Conservation (phyloP, 2,888 invertebrate species). For the Cosmia pyralina region DNA sequence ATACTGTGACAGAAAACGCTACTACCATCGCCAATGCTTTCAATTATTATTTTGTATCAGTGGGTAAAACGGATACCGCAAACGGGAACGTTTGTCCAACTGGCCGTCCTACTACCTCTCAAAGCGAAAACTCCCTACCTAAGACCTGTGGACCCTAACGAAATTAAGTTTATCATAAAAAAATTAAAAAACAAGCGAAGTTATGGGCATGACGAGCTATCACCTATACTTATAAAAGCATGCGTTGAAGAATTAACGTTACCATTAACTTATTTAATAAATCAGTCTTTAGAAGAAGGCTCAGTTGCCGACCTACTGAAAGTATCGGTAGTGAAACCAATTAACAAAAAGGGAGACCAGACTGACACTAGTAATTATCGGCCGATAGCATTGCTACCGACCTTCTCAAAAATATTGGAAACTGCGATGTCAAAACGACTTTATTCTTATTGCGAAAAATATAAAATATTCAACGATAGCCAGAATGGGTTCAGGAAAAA, state of each 20-base stretch:
- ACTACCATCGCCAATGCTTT: no score
- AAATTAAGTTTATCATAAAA: slow-evolving; percentile 2
- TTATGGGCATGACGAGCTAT: slow-evolving; percentile 2
- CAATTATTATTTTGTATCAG: background rate
- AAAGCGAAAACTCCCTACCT: slow-evolving; percentile 4
- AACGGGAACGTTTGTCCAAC: background rate
- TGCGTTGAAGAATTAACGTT: background rate
- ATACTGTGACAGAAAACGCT: no score
- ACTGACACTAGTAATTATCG: no score
- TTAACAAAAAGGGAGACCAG: no score
- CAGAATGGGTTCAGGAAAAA: no score
- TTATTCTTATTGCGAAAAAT: background rate
- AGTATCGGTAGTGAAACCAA: no score
- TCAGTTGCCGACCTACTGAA: background rate
- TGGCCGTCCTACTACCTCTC: background rate
- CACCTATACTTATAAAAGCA: slow-evolving; percentile 3
- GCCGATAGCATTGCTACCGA: no score
- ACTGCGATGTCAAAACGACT: background rate
- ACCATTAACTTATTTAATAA: background rate
- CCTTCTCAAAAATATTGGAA: no score
- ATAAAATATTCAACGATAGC: background rate
- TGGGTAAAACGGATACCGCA: background rate
- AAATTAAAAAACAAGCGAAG: background rate
- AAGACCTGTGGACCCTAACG: slow-evolving; percentile 5
- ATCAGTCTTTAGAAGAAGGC: slow-evolving; percentile 10